phyloP scores from a whole-genome alignment of 92 coral and sea anemone species.

The Virgularia gustaviana region DNA sequence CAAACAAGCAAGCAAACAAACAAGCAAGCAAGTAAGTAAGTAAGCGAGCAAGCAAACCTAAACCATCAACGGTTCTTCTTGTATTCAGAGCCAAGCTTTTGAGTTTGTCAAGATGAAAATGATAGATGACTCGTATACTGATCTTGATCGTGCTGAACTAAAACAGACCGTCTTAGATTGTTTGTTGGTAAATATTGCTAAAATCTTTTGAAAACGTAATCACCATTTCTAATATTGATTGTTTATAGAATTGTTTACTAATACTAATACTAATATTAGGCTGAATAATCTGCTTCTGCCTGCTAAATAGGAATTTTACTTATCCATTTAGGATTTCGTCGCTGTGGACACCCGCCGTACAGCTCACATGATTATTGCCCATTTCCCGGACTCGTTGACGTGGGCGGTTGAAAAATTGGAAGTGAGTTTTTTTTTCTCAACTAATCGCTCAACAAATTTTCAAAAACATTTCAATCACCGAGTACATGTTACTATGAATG shows the following conservation, averaged over 20 bases:
- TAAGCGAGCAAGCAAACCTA: too few species aligned
- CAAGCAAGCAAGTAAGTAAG: too few species aligned
- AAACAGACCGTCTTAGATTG: conserved; percentile 75
- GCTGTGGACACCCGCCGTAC: conserved; percentile 74
- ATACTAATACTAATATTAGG: too few species aligned
- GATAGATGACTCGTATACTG: conserved; percentile 88
- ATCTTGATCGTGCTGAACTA: conserved; percentile 91
- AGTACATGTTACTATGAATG: too few species aligned
- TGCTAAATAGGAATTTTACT: neutral
- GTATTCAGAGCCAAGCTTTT: conserved; percentile 78
- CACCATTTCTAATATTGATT: too few species aligned
- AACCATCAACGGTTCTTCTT: neutral
- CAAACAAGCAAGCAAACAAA: too few species aligned
- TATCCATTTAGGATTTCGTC: conserved; percentile 64
- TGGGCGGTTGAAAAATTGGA: conserved; percentile 74
- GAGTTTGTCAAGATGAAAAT: conserved; percentile 73
- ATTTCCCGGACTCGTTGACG: conserved; percentile 71
- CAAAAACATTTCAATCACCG: too few species aligned
- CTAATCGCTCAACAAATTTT: too few species aligned
- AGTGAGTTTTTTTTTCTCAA: conserved; percentile 42
- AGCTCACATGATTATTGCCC: conserved; percentile 69
- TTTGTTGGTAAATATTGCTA: conserved; percentile 75
- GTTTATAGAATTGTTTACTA: too few species aligned
- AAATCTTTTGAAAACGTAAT: too few species aligned
- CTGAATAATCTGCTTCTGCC: too few species aligned